Percentiles rank a stretch among this genome's conserved stretches.
Conservation (phyloP, 1,140 invertebrate genomes). For the Ceratosolen fusciceps region DNA sequence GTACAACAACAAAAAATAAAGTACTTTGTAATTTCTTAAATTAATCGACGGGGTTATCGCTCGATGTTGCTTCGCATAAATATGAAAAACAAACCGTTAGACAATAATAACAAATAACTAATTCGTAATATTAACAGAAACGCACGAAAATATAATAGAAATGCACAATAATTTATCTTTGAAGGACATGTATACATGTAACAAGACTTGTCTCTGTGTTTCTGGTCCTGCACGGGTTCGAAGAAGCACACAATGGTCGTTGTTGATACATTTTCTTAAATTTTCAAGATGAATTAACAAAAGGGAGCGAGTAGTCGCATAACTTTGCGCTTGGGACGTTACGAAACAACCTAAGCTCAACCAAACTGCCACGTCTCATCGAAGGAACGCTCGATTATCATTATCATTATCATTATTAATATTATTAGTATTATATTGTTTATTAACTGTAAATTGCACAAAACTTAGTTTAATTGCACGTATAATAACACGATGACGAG, state of each 20-base stretch:
- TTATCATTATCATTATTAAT: neutral
- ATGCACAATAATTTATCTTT: constrained; percentile 29
- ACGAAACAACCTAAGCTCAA: constrained; percentile 24
- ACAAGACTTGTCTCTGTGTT: constrained; percentile 35
- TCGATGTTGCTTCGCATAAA: constrained; percentile 47
- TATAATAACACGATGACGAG: constrained; percentile 54
- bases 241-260: constrained; percentile 34
- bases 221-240: constrained; percentile 50
- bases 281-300: constrained; percentile 10
- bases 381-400: constrained; percentile 9
- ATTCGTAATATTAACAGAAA: constrained; percentile 31
- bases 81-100: constrained; percentile 25
- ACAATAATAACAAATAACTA: constrained; percentile 33
- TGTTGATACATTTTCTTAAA: constrained; percentile 13
- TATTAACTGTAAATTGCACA: constrained; percentile 28
- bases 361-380: neutral
- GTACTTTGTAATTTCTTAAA: constrained; percentile 27
- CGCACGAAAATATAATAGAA: constrained; percentile 25
- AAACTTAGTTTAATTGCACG: constrained; percentile 44
- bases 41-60: constrained; percentile 20
- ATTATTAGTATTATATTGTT: too few relatives aligned
- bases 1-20: constrained; percentile 22
- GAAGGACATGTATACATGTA: constrained; percentile 6
- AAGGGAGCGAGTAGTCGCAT: neutral
- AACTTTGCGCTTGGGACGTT: constrained; percentile 16